phyloP scores from a whole-genome alignment of 64 coral and sea anemone genomes.

The Montipora sp. region DNA sequence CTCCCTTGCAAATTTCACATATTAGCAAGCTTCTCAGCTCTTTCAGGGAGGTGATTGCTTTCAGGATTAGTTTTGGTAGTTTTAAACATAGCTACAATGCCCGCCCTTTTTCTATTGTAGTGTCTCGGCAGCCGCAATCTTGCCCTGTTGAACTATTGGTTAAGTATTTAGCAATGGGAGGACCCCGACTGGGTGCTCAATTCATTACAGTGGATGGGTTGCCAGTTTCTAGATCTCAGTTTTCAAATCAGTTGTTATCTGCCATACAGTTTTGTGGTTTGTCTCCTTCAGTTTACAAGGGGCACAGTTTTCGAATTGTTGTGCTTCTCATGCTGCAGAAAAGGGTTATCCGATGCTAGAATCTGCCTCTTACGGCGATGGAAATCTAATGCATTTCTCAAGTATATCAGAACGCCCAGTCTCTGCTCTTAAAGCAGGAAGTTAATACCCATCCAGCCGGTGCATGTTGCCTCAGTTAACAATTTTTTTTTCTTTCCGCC shows the following conservation, averaged over 20 bases:
- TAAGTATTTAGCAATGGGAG: constrained; percentile 31
- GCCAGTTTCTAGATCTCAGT: constrained; percentile 4
- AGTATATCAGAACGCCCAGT: constrained; percentile 1
- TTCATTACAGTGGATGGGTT: constrained; percentile 12
- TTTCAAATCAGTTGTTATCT: neutral
- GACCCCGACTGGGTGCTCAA: neutral
- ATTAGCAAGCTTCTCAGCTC: neutral
- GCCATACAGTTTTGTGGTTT: constrained; percentile 7
- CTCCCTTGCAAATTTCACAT: neutral
- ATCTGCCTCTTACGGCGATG: constrained; percentile 6
- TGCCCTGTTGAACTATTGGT: constrained; percentile 36
- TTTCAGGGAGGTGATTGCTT: neutral
- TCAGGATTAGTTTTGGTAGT: constrained; percentile 56
- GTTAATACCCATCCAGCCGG: too few species aligned
- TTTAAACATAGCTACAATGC: constrained; percentile 73
- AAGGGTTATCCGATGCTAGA: constrained; percentile 20
- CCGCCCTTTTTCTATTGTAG: constrained; percentile 18
- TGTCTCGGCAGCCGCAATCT: constrained; percentile 15
- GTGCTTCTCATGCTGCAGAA: constrained; percentile 1
- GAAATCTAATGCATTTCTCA: constrained; percentile 31
- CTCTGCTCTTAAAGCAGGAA: neutral
- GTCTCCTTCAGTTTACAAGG: constrained; percentile 17
- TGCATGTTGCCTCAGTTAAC: too few species aligned
- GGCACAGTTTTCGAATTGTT: neutral
- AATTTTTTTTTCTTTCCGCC: too few species aligned